phyloP scores from a whole-genome alignment of 2,888 invertebrate genomes.

The Bombylius discolor region DNA sequence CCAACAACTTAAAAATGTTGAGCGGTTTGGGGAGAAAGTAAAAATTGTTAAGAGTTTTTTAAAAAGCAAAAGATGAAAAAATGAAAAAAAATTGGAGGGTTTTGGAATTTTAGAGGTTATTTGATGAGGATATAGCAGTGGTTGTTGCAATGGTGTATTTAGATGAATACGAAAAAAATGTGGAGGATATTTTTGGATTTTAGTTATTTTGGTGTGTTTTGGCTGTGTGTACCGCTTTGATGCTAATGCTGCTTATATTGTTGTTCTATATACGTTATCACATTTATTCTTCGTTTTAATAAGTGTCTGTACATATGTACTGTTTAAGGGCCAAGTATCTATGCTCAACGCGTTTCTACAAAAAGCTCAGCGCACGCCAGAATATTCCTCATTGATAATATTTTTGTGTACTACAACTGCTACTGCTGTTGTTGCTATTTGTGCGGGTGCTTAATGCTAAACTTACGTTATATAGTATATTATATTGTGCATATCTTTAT shows the following conservation, averaged over 20 bases:
- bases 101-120: constrained; percentile 1
- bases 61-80: neutral
- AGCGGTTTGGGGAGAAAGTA: neutral
- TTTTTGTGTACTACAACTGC: neutral
- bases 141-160: too few species aligned
- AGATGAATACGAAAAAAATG: neutral
- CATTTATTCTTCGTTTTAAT: too few species aligned
- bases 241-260: constrained; percentile 1
- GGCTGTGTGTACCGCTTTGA: neutral
- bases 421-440: neutral
- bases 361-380: constrained; percentile 1
- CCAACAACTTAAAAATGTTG: neutral
- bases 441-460: constrained; percentile 5
- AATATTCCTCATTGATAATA: neutral
- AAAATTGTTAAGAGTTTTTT: neutral
- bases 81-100: neutral
- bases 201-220: too few species aligned
- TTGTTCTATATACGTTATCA: neutral
- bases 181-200: neutral
- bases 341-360: constrained; percentile 7
- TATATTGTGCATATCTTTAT: constrained; percentile 9
- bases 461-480: constrained; percentile 4
- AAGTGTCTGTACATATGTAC: neutral
- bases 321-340: neutral
- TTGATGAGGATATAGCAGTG: constrained; percentile 1